A percentile compares a stretch with the other conserved stretches of the same genome.
phyloP scores from a whole-genome alignment of 2,113 vertebrate genomes.

The Notiomystis cincta region DNA sequence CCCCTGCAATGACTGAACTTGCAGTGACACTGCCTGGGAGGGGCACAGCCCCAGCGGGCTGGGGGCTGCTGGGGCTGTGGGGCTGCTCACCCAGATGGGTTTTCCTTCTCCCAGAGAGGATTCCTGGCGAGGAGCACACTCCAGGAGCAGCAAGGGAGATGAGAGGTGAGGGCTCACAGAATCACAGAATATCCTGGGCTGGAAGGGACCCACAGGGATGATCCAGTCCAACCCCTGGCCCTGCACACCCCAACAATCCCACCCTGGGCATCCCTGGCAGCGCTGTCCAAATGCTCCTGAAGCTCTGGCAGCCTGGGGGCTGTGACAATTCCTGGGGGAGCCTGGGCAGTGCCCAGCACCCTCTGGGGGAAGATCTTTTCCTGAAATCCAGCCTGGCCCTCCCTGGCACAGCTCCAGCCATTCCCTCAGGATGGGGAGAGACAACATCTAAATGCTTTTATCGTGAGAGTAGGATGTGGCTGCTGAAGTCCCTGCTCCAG shows the following conservation, averaged over 20 bases:
- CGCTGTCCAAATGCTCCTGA: accelerated
- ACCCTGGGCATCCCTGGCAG: background rate
- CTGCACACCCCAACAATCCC: background rate
- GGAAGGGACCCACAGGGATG: background rate
- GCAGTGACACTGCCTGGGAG: background rate
- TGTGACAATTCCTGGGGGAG: background rate
- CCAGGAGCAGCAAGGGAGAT: background rate
- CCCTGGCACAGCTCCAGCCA: background rate
- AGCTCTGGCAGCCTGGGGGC: background rate
- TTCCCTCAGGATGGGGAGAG: background rate
- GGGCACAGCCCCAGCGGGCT: accelerated
- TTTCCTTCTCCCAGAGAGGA: background rate
- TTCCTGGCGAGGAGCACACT: background rate
- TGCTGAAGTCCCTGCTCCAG: background rate
- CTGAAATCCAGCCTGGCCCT: background rate
- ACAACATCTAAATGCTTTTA: background rate
- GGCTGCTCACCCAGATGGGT: background rate
- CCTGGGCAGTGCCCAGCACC: background rate
- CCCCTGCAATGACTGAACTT: background rate
- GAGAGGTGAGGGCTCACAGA: background rate
- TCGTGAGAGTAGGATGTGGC: background rate
- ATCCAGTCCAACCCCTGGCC: background rate
- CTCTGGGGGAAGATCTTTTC: background rate
- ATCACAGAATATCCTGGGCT: background rate
- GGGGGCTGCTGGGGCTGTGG: background rate